Evolutionary conservation across 2,797 vertebrate species (phyloP).

Genomic region (Gymnothorax reevesii): DNA sequence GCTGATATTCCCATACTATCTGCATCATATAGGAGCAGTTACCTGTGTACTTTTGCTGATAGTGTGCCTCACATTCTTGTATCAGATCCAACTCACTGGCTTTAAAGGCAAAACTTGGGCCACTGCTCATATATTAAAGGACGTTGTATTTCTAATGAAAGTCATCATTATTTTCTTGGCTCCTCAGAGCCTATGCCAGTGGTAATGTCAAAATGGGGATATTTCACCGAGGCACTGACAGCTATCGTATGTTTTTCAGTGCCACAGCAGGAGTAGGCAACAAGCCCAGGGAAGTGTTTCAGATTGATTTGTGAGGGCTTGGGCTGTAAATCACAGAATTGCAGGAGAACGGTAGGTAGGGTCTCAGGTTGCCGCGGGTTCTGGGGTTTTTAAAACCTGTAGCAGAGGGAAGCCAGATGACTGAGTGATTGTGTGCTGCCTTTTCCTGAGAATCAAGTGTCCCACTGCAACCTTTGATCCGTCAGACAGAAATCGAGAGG

Average conservation of each 20-base stretch:
- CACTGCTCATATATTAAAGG: no score
- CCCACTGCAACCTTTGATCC: background rate
- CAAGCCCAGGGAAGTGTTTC: conserved; percentile 31
- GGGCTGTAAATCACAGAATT: conserved; percentile 46
- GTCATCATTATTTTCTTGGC: conserved; percentile 15
- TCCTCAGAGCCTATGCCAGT: conserved; percentile 35
- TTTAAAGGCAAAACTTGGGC: no score
- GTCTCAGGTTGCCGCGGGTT: conserved; percentile 23
- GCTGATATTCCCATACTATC: no score
- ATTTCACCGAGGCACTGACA: conserved; percentile 49
- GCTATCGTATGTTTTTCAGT: conserved; percentile 43
- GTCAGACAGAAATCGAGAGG: background rate
- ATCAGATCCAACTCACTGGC: no score
- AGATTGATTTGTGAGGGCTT: conserved; percentile 48
- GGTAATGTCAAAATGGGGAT: conserved; percentile 51
- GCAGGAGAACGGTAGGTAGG: background rate
- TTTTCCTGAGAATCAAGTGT: background rate
- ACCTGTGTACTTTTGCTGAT: no score
- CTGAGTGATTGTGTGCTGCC: background rate
- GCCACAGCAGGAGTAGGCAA: conserved; percentile 40
- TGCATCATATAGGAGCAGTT: no score
- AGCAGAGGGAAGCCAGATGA: background rate
- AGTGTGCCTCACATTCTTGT: no score
- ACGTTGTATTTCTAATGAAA: background rate
- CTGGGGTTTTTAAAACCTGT: background rate